Conservation (phyloP, 2,888 invertebrate species). For the Bhutanitis thaidina region DNA sequence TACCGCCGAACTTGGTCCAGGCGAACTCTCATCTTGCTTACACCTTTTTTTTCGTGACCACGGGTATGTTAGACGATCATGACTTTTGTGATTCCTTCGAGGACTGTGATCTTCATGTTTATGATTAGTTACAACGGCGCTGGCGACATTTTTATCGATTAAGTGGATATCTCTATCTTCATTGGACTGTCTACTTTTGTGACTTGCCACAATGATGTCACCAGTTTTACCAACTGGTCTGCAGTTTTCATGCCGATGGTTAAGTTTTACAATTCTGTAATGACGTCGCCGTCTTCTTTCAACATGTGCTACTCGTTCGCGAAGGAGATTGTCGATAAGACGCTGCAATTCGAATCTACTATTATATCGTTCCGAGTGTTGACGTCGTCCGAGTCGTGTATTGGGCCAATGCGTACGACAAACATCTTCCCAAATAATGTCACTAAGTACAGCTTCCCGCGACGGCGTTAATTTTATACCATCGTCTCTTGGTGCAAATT, state of each 20-base stretch:
- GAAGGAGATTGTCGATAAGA: conserved; percentile 61
- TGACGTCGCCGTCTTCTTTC: conserved; percentile 68
- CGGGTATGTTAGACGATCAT: conserved; percentile 41
- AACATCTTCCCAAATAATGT: conserved; percentile 74
- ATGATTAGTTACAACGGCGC: conserved; percentile 38
- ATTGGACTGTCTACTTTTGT: conserved; percentile 52
- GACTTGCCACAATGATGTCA: conserved; percentile 71
- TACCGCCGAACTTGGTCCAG: conserved; percentile 56
- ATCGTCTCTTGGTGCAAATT: conserved; percentile 72
- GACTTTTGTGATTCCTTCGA: conserved; percentile 45
- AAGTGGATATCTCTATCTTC: conserved; percentile 41
- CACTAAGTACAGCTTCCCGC: conserved; percentile 70
- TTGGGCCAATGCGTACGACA: conserved; percentile 74
- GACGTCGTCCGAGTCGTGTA: conserved; percentile 57
- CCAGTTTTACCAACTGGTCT: conserved; percentile 67
- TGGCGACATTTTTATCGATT: conserved; percentile 48
- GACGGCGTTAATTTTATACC: conserved; percentile 72
- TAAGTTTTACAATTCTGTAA: conserved; percentile 68
- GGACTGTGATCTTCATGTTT: conserved; percentile 37
- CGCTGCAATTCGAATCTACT: conserved; percentile 63
- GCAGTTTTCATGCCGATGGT: conserved; percentile 64
- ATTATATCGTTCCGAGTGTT: conserved; percentile 48
- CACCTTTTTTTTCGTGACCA: conserved; percentile 37
- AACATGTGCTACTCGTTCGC: conserved; percentile 67
- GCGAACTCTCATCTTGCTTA: conserved; percentile 45